Percentiles rank a stretch among this genome's conserved stretches.
Conservation (phyloP, 2,888 invertebrate genomes). For the Cheilosia grossa region DNA sequence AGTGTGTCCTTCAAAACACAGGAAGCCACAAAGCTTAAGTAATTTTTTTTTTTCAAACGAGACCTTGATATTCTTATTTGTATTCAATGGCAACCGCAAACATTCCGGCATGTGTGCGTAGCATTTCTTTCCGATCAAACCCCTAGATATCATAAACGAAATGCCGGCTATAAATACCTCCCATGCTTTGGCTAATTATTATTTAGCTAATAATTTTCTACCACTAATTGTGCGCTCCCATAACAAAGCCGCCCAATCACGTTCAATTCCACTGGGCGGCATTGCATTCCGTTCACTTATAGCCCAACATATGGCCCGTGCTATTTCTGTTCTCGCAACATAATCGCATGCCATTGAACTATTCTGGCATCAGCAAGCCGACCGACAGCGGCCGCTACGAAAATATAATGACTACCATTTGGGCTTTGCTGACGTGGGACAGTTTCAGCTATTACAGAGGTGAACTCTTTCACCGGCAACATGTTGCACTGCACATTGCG, state of each 20-base stretch:
- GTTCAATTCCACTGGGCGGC: constrained; percentile 11
- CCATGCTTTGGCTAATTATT: constrained; percentile 36
- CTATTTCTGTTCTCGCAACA: constrained; percentile 45
- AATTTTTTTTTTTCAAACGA: no score
- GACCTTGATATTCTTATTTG: not conserved
- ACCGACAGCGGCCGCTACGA: constrained; percentile 4
- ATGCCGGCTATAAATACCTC: constrained; percentile 33
- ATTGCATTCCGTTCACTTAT: constrained; percentile 42
- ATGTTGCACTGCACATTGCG: constrained; percentile 24
- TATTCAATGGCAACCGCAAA: not conserved
- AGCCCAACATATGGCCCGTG: constrained; percentile 23
- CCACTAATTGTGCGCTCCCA: constrained; percentile 18
- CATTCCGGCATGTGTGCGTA: not conserved
- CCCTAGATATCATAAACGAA: constrained; percentile 6
- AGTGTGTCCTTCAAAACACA: no score
- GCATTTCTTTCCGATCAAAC: constrained; percentile 1
- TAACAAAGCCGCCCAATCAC: constrained; percentile 15
- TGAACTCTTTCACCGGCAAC: constrained; percentile 38
- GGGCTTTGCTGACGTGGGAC: constrained; percentile 7
- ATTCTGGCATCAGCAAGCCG: not conserved
- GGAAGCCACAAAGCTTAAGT: no score
- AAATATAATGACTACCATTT: constrained; percentile 29
- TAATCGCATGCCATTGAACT: constrained; percentile 63
- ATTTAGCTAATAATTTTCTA: constrained; percentile 15
- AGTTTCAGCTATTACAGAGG: constrained; percentile 18